Evolutionary conservation across 2,888 invertebrate genomes (phyloP), one percentile per base, ranked within the genome.

Genomic region (Brachylomia viminalis): DNA sequence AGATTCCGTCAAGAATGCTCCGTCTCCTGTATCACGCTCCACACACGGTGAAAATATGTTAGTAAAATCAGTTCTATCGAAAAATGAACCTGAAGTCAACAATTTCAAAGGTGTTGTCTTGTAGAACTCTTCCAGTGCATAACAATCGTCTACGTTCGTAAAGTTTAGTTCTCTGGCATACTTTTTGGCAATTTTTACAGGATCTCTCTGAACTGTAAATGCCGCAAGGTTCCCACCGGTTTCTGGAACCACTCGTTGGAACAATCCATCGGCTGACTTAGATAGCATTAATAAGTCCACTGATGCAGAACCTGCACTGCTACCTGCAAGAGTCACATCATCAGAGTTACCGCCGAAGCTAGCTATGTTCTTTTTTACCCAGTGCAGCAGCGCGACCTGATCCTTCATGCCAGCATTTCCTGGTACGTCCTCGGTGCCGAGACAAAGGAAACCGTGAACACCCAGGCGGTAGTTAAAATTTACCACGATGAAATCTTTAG

Each of bases 281-380:
- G 76, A 77, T 0, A 77, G 80, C 76, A 77, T 77, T 23, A 77
- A 0, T 1, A 77, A 27, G 8, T 77, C 80, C 0, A 52, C 80
- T 20, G 76, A 2, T 52, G 72, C 76, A 11, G 76, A 77, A 15
- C 80, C 76, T 0, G 76, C 76, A 52, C 76, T 77, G 1, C 10
- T 5, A 27, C 76, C 76, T 33, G 59, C 80, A 27, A 77, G 4
- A 15, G 76, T 93, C 0, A 94, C 90, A 61, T 94, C 93, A 62
- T 91, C 71, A 47, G 94, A 92, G 70, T 94, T 92, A 10, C 93
- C 94, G 0, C 94, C 92, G 45, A 92, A 94, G 17, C 73, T 89
- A 0, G 88, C 91, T 6, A 94, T 94, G 65, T 94, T 93, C 23
- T 88, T 87, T 27, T 92, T 84, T 5, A 94, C 92, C 94, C 94